Conservation (phyloP, 1,140 invertebrate genomes). For the Lordiphosa stackelbergi region DNA sequence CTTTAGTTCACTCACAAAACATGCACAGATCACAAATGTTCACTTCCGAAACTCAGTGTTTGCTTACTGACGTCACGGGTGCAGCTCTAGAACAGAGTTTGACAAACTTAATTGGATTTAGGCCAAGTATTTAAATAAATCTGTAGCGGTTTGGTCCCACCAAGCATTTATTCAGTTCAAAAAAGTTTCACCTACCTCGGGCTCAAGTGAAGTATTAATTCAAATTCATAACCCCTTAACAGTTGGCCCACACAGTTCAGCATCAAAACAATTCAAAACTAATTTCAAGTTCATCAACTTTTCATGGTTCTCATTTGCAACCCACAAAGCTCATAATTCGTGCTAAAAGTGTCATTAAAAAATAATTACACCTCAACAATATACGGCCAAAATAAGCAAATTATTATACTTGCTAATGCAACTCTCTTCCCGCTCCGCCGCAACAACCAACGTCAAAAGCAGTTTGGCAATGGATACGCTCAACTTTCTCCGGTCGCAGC, state of each 20-base stretch:
- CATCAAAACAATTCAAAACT: slow-evolving; percentile 28
- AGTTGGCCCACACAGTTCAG: slow-evolving; percentile 12
- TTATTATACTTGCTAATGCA: slow-evolving; percentile 54
- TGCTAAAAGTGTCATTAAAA: slow-evolving; percentile 52
- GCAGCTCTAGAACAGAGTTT: too few relatives aligned
- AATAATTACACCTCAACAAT: slow-evolving; percentile 53
- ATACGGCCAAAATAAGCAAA: slow-evolving; percentile 45
- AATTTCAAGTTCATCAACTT: slow-evolving; percentile 43
- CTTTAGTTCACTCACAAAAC: too few relatives aligned
- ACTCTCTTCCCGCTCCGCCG: slow-evolving; percentile 17
- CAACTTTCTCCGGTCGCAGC: slow-evolving; percentile 40
- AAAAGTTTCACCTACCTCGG: neutral
- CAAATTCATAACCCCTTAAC: slow-evolving; percentile 20
- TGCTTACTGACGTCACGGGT: too few relatives aligned
- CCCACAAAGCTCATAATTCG: slow-evolving; percentile 27
- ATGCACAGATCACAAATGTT: too few relatives aligned
- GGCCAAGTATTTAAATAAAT: too few relatives aligned
- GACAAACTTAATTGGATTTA: too few relatives aligned
- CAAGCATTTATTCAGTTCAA: too few relatives aligned
- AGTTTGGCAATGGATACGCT: slow-evolving; percentile 33
- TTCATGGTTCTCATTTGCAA: slow-evolving; percentile 9
- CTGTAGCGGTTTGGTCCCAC: too few relatives aligned
- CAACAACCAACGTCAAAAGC: slow-evolving; percentile 13
- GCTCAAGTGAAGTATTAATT: slow-evolving; percentile 19
- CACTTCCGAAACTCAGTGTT: too few relatives aligned